Base-by-base conservation (phyloP, 2,888 invertebrate genomes). In the Troilus luridus region DNA sequence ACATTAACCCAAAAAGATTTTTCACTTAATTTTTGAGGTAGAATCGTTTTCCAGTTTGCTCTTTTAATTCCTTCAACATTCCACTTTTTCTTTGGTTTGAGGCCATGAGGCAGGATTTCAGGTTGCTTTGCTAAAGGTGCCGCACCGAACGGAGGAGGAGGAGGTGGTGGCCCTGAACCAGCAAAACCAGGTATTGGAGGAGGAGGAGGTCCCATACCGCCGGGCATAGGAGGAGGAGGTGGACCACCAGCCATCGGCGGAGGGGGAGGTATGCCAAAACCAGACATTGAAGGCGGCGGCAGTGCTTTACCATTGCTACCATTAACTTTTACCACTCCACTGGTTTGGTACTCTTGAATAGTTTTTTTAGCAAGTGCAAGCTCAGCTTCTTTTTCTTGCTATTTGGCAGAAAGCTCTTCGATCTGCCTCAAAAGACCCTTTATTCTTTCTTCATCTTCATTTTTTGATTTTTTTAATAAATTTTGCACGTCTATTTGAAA, bases 1-100 rank as follows among this genome's bases (percentile, higher is more conserved):
- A 97, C 97, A 94, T 97, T 97, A 0, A 98, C 96, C 99, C 99
- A 99, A 94, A 99, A 98, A 0, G 98, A 97, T 93, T 98, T 98
- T 93, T 98, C 98, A 0, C 98, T 97, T 95, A 99, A 96, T 94
- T 97, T 98, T 93, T 97, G 96, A 0, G 98, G 98, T 67, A 97
- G 94, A 91, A 99, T 98, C 93, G 98, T 97, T 94, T 98, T 98
- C 99, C 99, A 99, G 93, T 99, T 99, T 92, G 98, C 98, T 92
- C 98, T 95, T 94, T 99, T 99, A 93, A 99, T 95, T 0, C 97
- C 97, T 89, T 97, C 97, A 0, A 97, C 96, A 91, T 98, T 97
- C 96, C 97, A 99, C 93, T 98, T 98, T 94, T 97, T 98, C 94
- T 99, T 99, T 0, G 98, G 98, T 93, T 98, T 98, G 92, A 99